These are phyloP conservation scores for Hermaeophaga mercurialis DNA, from an alignment of 2,888 invertebrate genomes.

Conservation along the genomic window DNA sequence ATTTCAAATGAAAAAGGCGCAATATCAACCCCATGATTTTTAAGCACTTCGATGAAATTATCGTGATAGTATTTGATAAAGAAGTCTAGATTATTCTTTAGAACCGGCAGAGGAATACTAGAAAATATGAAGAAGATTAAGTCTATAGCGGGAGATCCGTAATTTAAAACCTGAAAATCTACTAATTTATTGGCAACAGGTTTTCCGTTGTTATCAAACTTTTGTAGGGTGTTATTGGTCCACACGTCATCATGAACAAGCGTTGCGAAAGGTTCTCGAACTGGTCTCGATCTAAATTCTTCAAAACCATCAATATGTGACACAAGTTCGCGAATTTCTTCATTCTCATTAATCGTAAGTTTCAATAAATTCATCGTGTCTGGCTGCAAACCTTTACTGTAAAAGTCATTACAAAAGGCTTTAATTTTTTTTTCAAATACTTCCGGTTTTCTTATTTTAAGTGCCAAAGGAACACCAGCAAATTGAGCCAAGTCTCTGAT, in stretches of 20 bases:
- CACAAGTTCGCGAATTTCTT: not conserved
- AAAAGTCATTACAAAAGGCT: constrained; percentile 43
- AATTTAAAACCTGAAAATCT: constrained; percentile 63
- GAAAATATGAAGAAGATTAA: constrained; percentile 61
- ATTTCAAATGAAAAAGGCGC: constrained; percentile 41
- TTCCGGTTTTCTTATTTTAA: constrained; percentile 57
- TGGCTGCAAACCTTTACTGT: constrained; percentile 5
- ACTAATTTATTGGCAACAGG: constrained; percentile 56
- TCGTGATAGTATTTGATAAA: constrained; percentile 60
- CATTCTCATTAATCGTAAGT: constrained; percentile 17
- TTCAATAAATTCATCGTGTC: not conserved
- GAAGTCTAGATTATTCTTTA: constrained; percentile 55
- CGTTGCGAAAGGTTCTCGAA: constrained; percentile 54
- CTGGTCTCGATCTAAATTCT: not conserved
- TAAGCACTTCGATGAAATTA: constrained; percentile 54
- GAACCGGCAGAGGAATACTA: constrained; percentile 56
- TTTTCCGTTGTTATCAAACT: constrained; percentile 44
- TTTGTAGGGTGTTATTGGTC: constrained; percentile 65
- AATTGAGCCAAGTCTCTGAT: constrained; percentile 60
- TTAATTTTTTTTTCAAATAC: constrained; percentile 52
- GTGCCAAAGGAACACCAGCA: constrained; percentile 62
- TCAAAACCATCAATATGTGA: constrained; percentile 17
- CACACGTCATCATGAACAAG: constrained; percentile 63
- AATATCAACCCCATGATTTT: not conserved
- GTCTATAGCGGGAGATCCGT: constrained; percentile 60